phyloP scores from a whole-genome alignment of 2,113 vertebrate species.

The Nycticorax nycticorax region DNA sequence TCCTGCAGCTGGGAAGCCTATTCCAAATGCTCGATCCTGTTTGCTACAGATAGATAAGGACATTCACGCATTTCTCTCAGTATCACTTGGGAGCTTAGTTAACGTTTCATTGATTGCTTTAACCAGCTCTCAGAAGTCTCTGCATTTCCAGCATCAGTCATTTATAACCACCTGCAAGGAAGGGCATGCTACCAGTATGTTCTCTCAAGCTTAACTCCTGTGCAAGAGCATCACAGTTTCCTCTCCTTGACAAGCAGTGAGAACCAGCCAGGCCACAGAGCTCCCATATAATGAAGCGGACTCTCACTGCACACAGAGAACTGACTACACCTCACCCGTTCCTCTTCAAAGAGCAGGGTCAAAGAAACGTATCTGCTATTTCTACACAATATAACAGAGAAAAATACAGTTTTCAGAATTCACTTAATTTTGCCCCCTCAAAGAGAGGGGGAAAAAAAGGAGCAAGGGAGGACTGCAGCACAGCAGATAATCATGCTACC shows the following conservation, averaged over 20 bases:
- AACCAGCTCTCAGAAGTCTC: not conserved
- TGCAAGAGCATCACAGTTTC: not conserved
- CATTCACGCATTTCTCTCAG: not conserved
- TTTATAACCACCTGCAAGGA: not conserved
- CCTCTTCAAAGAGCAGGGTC: not conserved
- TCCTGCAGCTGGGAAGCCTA: not conserved
- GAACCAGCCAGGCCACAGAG: not conserved
- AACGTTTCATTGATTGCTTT: not conserved
- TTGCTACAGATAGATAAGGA: not conserved
- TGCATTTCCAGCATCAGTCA: not conserved
- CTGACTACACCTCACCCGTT: not conserved
- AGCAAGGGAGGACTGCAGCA: not conserved
- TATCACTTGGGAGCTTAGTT: not conserved
- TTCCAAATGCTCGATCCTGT: not conserved
- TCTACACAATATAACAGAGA: not conserved
- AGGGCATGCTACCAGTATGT: not conserved
- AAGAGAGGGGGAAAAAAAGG: not conserved
- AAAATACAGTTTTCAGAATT: not conserved
- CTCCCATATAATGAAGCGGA: not conserved
- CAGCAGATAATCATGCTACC: not conserved
- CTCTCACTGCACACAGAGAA: not conserved
- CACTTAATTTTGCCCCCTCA: not conserved
- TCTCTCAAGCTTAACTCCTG: slow-evolving; percentile 38
- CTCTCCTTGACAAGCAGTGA: not conserved
- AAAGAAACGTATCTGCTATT: not conserved